Evolutionary conservation across 2,888 invertebrate genomes (phyloP), one percentile per base, ranked within the genome.

Genomic region (Cynaeus angustus): DNA sequence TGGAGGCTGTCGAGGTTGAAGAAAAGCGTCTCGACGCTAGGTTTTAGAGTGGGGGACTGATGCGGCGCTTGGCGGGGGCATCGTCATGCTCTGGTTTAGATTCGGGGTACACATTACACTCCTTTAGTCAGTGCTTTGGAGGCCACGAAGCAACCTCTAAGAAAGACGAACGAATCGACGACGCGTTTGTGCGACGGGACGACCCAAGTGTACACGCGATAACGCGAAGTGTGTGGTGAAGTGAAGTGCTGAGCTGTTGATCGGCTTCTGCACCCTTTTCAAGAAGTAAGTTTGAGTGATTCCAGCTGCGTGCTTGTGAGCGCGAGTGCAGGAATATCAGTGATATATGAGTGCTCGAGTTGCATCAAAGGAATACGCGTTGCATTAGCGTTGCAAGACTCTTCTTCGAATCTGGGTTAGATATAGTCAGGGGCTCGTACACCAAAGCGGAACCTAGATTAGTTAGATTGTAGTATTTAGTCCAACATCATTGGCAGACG

Each of bases 111-210:
- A 80, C 80, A 77, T 82, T 80, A 80, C 77, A 77, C 79, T 79
- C 77, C 81, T 83, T 81, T 84, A 85, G 84, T 85, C 83, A 85
- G 84, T 84, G 85, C 85, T 85, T 84, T 84, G 83, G 82, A 84
- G 83, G 84, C 83, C 80, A 83, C 84, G 79, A 83, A 83, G 84
- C 83, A 83, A 85, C 81, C 82, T 82, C 83, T 83, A 83, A 83
- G 82, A 82, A 76, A 82, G 81, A 83, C 85, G 85, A 85, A 84
- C 84, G 85, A 85, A 79, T 79, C 83, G 82, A 84, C 84, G 84
- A 83, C 84, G 83, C 83, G 82, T 80, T 79, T 77, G 81, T 82
- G 79, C 82, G 81, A 81, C 81, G 80, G 81, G 81, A 83, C 81
- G 80, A 80, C 78, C 77, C 78, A 77, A 80, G 77, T 62, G 66